Evolutionary conservation across 1,140 invertebrate species (phyloP), one percentile per base, ranked within the genome.

Genomic region (Drosophila nigrodunni): DNA sequence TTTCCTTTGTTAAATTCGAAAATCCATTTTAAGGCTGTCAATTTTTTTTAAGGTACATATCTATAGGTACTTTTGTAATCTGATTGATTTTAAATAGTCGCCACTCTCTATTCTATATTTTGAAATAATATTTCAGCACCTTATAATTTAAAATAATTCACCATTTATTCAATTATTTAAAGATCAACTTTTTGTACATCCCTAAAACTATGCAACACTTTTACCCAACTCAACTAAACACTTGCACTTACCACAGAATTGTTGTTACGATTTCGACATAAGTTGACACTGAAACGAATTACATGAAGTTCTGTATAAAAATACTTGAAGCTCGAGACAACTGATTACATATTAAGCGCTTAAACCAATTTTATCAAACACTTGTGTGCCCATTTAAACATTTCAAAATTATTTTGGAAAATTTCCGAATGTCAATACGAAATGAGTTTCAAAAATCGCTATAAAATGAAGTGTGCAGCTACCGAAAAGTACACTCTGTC

Each of bases 331-430:
- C 4, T 30, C 39, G n/a, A 2, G 34, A 59, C 65, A 68, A 49
- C 66, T 60, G 55, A 60, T 68, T 50, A 68, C 66, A 68, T 68
- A 69, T 13, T 15, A 7, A 61, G 15, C 25, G 11, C 34, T 49
- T 59, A 47, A 39, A 30, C 25, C 35, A 49, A 39, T 9, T 6
- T 25, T 58, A 13, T n/a, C 11, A 0, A 50, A 69, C 67, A 69
- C 58, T 44, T 69, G 67, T 69, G 57, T 52, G 11, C 58, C n/a
- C 57, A 68, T 44, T 69, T 52, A 3, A 43, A 18, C 54, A 30
- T 41, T 47, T 46, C 25, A 44, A 9, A n/a, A 47, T 37, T 18
- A 35, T 11, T 50, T 7, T 50, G 25, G 2, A 10, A 35, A 25
- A 62, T 21, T 47, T 5, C 30, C 7, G 10, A 35, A n/a, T 0